These are phyloP conservation scores for Otolemur garnettii DNA, from an alignment of 2,113 vertebrate genomes.

Conservation along the genomic window DNA sequence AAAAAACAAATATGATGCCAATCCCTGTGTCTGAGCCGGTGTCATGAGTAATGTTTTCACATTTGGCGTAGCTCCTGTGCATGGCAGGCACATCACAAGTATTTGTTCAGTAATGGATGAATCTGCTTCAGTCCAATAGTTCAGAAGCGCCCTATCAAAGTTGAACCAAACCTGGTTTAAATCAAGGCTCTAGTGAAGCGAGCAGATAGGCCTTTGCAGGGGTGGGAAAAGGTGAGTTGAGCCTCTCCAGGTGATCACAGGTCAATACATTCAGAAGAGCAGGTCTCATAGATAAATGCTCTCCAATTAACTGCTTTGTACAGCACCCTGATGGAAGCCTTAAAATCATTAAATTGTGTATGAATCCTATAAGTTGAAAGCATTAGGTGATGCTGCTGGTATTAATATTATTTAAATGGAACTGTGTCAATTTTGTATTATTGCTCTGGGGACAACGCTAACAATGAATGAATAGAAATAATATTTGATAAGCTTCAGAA, in stretches of 20 bases:
- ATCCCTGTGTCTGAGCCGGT: neutral
- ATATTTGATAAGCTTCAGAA: neutral
- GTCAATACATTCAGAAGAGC: neutral
- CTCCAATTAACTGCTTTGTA: neutral
- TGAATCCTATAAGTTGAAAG: neutral
- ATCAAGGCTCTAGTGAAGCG: neutral
- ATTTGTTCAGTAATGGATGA: neutral
- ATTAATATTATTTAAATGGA: neutral
- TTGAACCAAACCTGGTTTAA: neutral
- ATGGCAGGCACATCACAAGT: neutral
- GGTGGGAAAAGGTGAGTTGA: neutral
- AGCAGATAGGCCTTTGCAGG: neutral
- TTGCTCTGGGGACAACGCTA: neutral
- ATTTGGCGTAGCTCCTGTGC: neutral
- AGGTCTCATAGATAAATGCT: neutral
- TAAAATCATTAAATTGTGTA: neutral
- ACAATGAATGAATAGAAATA: neutral
- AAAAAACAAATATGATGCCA: neutral
- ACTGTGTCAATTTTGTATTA: neutral
- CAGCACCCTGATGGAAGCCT: neutral
- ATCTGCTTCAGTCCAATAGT: neutral
- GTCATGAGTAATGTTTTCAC: neutral
- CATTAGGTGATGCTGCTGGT: neutral
- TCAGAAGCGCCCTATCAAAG: neutral
- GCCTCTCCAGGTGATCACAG: neutral